Evolutionary conservation across 1,140 invertebrate genomes (phyloP).

Genomic region (Drosophila truncata): DNA sequence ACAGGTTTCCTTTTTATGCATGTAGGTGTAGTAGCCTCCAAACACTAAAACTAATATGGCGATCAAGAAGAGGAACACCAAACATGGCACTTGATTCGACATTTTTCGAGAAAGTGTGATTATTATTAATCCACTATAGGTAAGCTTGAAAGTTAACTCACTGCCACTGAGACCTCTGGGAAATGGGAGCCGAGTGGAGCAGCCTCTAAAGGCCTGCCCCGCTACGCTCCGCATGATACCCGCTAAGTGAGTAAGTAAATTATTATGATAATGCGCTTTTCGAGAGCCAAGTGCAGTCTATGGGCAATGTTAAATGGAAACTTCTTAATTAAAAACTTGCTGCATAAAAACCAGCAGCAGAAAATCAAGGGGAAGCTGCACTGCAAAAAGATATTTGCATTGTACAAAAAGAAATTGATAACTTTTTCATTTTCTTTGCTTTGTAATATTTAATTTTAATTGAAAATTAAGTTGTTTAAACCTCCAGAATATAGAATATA

Average conservation of each 20-base stretch:
- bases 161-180: constrained; percentile 2
- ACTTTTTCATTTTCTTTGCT: no score
- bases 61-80: constrained; percentile 9
- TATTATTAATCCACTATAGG: neutral
- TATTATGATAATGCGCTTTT: constrained; percentile 68
- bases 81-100: constrained; percentile 12
- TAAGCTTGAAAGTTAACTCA: constrained; percentile 31
- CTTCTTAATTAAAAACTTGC: constrained; percentile 82
- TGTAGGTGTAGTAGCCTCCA: constrained; percentile 25
- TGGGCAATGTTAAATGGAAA: constrained; percentile 69
- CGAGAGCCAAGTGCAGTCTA: constrained; percentile 38
- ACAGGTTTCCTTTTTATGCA: constrained; percentile 11
- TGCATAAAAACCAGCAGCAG: constrained; percentile 49
- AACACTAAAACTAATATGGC: neutral
- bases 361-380: constrained; percentile 28
- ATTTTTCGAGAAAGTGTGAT: neutral
- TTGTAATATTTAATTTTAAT: neutral
- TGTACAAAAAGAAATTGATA: neutral
- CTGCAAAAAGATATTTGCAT: neutral
- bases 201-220: neutral
- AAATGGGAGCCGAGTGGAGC: neutral
- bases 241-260: constrained; percentile 75
- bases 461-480: neutral
- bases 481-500: neutral
- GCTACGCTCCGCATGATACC: neutral